Conservation (phyloP, 2,888 invertebrate genomes). For the Clunio marinus region DNA sequence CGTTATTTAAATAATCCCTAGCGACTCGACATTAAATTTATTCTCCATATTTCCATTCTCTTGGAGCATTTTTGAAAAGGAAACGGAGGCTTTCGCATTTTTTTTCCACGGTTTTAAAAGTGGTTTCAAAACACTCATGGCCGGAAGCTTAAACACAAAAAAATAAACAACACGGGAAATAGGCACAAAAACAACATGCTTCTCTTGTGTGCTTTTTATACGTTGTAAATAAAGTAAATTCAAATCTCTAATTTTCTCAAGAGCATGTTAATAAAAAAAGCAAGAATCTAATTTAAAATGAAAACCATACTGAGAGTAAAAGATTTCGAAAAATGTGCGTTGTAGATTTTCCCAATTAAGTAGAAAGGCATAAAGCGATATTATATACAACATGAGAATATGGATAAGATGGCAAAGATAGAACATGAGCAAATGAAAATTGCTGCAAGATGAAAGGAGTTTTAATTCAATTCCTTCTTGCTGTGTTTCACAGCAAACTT, state of each 20-base stretch:
- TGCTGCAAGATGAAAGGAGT: slow-evolving; percentile 29
- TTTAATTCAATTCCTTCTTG: slow-evolving; percentile 21
- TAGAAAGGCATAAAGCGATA: not conserved
- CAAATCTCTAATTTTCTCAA: not conserved
- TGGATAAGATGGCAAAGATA: not conserved
- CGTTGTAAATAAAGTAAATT: too few species aligned
- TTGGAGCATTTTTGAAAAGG: too few species aligned
- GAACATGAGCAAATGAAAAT: too few species aligned
- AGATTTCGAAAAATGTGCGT: not conserved
- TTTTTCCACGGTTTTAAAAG: too few species aligned
- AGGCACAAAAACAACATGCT: not conserved
- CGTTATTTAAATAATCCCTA: too few species aligned
- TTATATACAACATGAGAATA: not conserved
- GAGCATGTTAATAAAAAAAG: slow-evolving; percentile 1
- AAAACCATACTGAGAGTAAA: not conserved
- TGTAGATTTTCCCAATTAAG: not conserved
- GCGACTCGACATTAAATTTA: too few species aligned
- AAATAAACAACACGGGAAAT: not conserved
- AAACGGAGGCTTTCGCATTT: too few species aligned
- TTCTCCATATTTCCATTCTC: too few species aligned
- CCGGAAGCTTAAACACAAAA: not conserved
- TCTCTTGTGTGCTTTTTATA: too few species aligned
- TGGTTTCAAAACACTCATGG: not conserved
- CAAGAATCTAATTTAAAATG: not conserved
- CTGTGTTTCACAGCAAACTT: not conserved